phyloP scores from a whole-genome alignment of 1,140 invertebrate genomes.

The Aphelenchoides besseyi region DNA sequence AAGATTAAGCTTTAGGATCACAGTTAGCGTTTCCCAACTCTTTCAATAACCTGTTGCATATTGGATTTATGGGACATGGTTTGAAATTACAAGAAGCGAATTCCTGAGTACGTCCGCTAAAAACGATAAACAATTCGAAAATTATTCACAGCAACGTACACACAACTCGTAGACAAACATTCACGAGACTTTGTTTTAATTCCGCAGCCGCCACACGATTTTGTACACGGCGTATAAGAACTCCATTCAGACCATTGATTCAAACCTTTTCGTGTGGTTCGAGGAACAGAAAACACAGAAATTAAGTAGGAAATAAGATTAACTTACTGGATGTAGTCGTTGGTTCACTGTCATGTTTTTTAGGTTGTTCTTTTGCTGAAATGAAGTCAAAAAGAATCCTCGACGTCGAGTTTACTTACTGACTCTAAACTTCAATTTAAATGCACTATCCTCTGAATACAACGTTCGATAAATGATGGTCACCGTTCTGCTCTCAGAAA shows the following conservation, averaged over 20 bases:
- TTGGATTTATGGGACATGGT: conserved; percentile 51
- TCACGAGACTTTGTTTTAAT: conserved; percentile 46
- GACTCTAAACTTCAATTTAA: conserved; percentile 40
- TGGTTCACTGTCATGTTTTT: conserved; percentile 17
- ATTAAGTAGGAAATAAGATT: neutral
- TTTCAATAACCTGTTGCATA: conserved; percentile 47
- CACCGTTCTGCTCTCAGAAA: conserved; percentile 48
- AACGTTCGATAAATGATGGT: conserved; percentile 54
- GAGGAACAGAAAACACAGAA: neutral
- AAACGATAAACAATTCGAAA: conserved; percentile 19
- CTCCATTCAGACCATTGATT: conserved; percentile 39
- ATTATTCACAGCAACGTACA: conserved; percentile 40
- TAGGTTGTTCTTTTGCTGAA: neutral
- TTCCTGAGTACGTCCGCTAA: conserved; percentile 52
- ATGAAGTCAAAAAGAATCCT: neutral
- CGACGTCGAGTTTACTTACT: conserved; percentile 36
- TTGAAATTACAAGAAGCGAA: conserved; percentile 55
- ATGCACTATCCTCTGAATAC: conserved; percentile 47
- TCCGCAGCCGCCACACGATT: conserved; percentile 56
- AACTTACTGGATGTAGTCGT: conserved; percentile 12
- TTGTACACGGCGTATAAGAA: conserved; percentile 49
- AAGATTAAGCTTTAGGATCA: conserved; percentile 23
- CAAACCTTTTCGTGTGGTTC: conserved; percentile 20
- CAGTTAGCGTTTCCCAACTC: conserved; percentile 46
- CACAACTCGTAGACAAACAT: conserved; percentile 49